phyloP scores from a whole-genome alignment of 2,888 invertebrate species.

The Mystacides longicornis region DNA sequence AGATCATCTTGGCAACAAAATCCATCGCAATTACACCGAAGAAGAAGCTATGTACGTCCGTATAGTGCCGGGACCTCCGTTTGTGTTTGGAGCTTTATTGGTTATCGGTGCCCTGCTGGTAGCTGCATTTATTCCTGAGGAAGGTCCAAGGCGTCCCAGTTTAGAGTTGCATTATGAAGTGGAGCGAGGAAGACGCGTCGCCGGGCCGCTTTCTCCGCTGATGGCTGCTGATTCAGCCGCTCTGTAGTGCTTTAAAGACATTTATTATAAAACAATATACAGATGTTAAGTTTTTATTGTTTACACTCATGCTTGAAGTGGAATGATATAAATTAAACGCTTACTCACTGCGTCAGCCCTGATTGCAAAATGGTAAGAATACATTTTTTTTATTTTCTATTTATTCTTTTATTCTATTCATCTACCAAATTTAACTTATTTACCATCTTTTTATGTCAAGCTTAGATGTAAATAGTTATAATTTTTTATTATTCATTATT shows the following conservation, averaged over 20 bases:
- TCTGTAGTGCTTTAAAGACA: constrained; percentile 45
- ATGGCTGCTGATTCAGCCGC: constrained; percentile 72
- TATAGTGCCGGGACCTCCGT: constrained; percentile 95
- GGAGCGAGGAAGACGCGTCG: constrained; percentile 69
- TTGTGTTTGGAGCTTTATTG: constrained; percentile 94
- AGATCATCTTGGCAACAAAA: constrained; percentile 40
- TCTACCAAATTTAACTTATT: too few species aligned
- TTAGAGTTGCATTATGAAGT: constrained; percentile 70
- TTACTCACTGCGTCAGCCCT: not conserved
- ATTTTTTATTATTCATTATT: too few species aligned
- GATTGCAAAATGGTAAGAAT: not conserved
- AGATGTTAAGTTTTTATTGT: too few species aligned
- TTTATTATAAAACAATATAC: too few species aligned
- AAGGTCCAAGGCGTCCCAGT: constrained; percentile 40
- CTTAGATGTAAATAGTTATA: too few species aligned
- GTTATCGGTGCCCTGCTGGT: constrained; percentile 94
- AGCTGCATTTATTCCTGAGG: constrained; percentile 78
- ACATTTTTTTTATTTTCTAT: not conserved
- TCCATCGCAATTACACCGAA: constrained; percentile 33
- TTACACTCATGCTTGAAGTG: not conserved
- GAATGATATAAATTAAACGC: not conserved
- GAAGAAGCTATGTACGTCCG: constrained; percentile 52
- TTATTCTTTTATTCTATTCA: not conserved
- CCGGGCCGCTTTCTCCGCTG: constrained; percentile 70
- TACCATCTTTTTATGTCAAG: too few species aligned